A percentile compares a stretch with the other conserved stretches of the same genome.
Evolutionary conservation across 2,888 invertebrate species (phyloP).

Genomic region (Acronicta psi): DNA sequence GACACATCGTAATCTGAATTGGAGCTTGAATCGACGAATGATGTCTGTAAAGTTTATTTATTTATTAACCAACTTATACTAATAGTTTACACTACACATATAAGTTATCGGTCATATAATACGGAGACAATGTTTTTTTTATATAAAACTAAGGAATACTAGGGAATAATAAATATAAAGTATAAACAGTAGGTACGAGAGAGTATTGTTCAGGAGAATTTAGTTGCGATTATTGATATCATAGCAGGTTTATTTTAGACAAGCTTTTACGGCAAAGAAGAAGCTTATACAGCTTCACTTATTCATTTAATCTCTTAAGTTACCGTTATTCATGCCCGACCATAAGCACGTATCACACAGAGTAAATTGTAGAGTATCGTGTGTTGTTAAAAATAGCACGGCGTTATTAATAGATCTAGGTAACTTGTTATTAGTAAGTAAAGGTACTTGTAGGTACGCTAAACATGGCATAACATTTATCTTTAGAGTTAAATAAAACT

Average conservation of each 20-base stretch:
- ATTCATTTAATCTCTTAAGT: constrained; percentile 7
- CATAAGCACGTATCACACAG: constrained; percentile 27
- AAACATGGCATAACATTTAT: constrained; percentile 47
- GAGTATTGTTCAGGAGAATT: constrained; percentile 18
- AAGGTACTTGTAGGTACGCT: constrained; percentile 36
- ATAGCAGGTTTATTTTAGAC: constrained; percentile 1
- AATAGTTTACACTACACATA: too few species aligned
- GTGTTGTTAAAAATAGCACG: constrained; percentile 50
- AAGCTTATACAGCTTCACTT: constrained; percentile 9
- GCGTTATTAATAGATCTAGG: constrained; percentile 53
- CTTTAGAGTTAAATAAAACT: constrained; percentile 25
- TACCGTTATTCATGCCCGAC: constrained; percentile 37
- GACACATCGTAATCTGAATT: too few species aligned
- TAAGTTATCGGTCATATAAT: too few species aligned
- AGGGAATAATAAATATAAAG: too few species aligned
- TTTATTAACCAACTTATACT: too few species aligned
- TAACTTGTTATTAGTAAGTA: constrained; percentile 56
- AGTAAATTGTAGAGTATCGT: constrained; percentile 46
- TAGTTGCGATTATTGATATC: constrained; percentile 23
- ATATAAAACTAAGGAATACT: too few species aligned
- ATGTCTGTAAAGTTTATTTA: too few species aligned
- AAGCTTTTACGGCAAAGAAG: too few species aligned
- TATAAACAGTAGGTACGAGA: too few species aligned
- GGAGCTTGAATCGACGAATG: too few species aligned
- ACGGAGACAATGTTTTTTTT: too few species aligned